phyloP scores from a whole-genome alignment of 1,140 invertebrate species.

The Bombyx mandarina region DNA sequence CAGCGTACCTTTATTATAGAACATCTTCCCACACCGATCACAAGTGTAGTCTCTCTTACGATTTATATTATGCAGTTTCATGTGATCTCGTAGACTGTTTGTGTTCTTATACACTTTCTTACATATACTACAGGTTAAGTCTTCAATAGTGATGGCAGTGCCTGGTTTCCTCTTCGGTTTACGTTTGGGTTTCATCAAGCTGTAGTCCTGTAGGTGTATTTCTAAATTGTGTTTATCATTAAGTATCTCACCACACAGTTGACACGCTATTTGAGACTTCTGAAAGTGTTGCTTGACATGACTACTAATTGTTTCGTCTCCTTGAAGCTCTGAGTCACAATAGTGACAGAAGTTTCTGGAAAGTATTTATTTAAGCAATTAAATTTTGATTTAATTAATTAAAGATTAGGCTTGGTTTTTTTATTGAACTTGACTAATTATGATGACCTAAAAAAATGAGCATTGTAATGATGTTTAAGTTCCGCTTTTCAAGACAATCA shows the following conservation, averaged over 20 bases:
- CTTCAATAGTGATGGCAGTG: constrained; percentile 28
- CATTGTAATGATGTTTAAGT: no score
- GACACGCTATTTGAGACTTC: constrained; percentile 13
- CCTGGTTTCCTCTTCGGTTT: constrained; percentile 28
- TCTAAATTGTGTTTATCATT: constrained; percentile 14
- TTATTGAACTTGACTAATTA: no score
- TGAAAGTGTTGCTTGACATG: constrained; percentile 12
- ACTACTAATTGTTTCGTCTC: constrained; percentile 3
- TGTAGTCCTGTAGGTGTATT: constrained; percentile 16
- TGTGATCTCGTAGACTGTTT: constrained; percentile 39
- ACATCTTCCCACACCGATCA: constrained; percentile 51
- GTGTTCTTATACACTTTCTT: constrained; percentile 49
- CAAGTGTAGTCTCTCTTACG: constrained; percentile 48
- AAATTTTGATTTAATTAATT: no score
- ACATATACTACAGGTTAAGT: constrained; percentile 39
- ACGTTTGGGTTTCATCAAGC: constrained; percentile 15
- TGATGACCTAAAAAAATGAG: no score
- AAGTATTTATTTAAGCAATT: background rate
- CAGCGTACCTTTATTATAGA: constrained; percentile 42
- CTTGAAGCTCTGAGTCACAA: constrained; percentile 6
- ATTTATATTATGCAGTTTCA: constrained; percentile 37
- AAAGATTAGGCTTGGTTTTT: no score
- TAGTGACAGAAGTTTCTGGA: constrained; percentile 16
- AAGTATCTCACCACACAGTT: constrained; percentile 18
- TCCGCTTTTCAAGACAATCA: no score